phyloP scores from a whole-genome alignment of 2,113 vertebrate genomes.

The Chlamydotis undulata region DNA sequence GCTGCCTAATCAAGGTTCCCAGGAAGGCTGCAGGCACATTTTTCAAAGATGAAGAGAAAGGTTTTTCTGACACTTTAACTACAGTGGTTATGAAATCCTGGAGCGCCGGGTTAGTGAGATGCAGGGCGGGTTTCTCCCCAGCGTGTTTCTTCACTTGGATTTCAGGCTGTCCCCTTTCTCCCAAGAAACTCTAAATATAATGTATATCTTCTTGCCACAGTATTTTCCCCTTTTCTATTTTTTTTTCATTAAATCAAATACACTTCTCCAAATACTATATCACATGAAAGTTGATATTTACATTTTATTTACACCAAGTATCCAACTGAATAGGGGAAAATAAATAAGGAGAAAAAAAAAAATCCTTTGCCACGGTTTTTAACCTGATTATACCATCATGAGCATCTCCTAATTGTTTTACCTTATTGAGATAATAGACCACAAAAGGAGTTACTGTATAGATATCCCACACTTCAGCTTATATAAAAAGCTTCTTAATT shows the following conservation, averaged over 20 bases:
- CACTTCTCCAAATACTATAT: not conserved
- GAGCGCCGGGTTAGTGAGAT: accelerated
- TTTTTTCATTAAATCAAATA: not conserved
- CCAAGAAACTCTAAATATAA: not conserved
- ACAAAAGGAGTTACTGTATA: not conserved
- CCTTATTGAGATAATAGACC: not conserved
- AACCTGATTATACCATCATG: not conserved
- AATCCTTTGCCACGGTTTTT: not conserved
- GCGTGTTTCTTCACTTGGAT: not conserved
- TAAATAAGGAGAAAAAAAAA: not conserved
- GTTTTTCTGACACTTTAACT: conserved; percentile 1
- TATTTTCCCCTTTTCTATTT: not conserved
- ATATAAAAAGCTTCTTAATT: not conserved
- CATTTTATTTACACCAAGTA: not conserved
- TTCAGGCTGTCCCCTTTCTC: not conserved
- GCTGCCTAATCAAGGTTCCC: conserved; percentile 35
- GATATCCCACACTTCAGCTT: not conserved
- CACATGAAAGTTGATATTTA: not conserved
- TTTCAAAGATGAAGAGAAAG: conserved; percentile 34
- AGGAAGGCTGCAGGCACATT: conserved; percentile 31
- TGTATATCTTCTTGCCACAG: not conserved
- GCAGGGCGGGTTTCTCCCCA: not conserved
- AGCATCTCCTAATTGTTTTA: not conserved
- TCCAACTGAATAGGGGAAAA: not conserved
- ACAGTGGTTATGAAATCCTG: not conserved